A percentile compares a stretch with the other conserved stretches of the same genome.
Conservation (phyloP, 2,888 invertebrate species). For the Elmis aenea region DNA sequence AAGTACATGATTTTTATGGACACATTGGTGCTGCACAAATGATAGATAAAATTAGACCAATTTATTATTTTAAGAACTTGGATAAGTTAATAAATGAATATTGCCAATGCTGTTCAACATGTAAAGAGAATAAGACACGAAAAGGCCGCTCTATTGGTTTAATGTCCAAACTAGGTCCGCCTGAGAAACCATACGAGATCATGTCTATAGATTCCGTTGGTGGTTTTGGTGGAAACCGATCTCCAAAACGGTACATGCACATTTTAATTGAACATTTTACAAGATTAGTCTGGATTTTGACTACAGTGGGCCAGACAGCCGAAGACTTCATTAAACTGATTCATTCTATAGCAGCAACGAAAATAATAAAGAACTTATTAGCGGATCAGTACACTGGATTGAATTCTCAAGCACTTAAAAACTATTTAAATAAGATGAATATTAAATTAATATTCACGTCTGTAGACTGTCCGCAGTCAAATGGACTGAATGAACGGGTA, state of each 20-base stretch:
- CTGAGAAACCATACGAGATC: slow-evolving; percentile 29
- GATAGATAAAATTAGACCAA: slow-evolving; percentile 2
- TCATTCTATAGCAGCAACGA: slow-evolving; percentile 18
- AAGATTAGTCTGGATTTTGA: slow-evolving; percentile 30
- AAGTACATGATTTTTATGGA: no score
- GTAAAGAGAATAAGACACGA: slow-evolving; percentile 33
- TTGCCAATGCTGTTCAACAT: slow-evolving; percentile 19
- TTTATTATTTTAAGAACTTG: slow-evolving; percentile 11
- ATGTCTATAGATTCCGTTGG: slow-evolving; percentile 33
- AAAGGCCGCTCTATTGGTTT: slow-evolving; percentile 20
- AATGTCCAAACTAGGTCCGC: slow-evolving; percentile 25
- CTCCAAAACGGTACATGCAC: slow-evolving; percentile 34
- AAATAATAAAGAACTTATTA: slow-evolving; percentile 28
- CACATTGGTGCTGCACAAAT: slow-evolving; percentile 2
- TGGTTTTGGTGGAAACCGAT: slow-evolving; percentile 32
- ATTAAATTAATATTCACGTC: slow-evolving; percentile 19
- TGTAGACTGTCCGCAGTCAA: slow-evolving; percentile 22
- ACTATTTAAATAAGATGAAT: slow-evolving; percentile 24
- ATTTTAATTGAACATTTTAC: slow-evolving; percentile 33
- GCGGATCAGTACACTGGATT: slow-evolving; percentile 34
- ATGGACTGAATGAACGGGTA: slow-evolving; percentile 26
- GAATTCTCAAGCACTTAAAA: slow-evolving; percentile 33
- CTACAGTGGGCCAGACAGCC: slow-evolving; percentile 30
- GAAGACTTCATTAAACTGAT: slow-evolving; percentile 31
- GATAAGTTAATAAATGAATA: slow-evolving; percentile 10